These are phyloP conservation scores for Pimephales promelas DNA, from an alignment of 2,113 vertebrate species.

Conservation along the genomic window DNA sequence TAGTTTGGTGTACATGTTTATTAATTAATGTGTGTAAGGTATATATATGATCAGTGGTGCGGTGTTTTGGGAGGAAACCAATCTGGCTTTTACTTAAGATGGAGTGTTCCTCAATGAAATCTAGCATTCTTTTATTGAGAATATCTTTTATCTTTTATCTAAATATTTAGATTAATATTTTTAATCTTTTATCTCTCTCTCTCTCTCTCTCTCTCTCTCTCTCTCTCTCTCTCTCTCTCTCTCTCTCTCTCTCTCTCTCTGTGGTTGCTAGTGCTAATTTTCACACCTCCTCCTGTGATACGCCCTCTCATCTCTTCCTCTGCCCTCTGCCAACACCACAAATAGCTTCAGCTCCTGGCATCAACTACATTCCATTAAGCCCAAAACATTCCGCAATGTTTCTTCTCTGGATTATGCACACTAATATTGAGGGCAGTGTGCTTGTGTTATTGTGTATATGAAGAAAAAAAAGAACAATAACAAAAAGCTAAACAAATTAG, in stretches of 20 bases:
- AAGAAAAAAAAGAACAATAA: neutral
- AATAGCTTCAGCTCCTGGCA: slow-evolving; percentile 45
- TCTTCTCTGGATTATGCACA: neutral
- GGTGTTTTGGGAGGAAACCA: no score
- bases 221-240: neutral
- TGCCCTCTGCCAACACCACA: slow-evolving; percentile 45
- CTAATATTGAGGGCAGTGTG: neutral
- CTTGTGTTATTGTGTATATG: neutral
- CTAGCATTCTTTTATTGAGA: no score
- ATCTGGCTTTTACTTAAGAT: no score
- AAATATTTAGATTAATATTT: no score
- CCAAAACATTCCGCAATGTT: slow-evolving; percentile 15
- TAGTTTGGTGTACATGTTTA: no score
- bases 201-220: neutral
- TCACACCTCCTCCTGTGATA: slow-evolving; percentile 57
- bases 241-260: slow-evolving; percentile 6
- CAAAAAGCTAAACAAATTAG: neutral
- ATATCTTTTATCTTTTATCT: no score
- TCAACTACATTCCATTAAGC: slow-evolving; percentile 4
- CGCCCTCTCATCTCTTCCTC: slow-evolving; percentile 44
- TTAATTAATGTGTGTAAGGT: no score
- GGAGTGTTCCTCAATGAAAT: no score
- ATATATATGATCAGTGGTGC: no score
- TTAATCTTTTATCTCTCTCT: no score
- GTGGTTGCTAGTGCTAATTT: slow-evolving; percentile 52